Base-by-base conservation (phyloP, 2,113 vertebrate species). In the Piaya cayana region DNA sequence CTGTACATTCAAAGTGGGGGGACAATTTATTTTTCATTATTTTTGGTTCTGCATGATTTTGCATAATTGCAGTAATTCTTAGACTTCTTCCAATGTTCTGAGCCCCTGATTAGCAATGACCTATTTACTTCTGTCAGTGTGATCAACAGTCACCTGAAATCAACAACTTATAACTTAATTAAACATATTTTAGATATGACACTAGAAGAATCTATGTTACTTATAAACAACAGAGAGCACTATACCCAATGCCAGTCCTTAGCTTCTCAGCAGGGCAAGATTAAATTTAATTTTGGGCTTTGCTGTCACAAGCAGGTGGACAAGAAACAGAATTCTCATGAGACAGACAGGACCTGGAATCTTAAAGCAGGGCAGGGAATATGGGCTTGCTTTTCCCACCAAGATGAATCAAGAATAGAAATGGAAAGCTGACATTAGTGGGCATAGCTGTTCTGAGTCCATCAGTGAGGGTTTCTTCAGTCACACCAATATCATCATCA, bases 31-130 rank as follows among this genome's bases (percentile, higher is more conserved):
- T 88, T 89, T 94, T 86, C 75, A 85, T 92, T 96, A 55, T 90
- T 96, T 67, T 77, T 68, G 63, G 62, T 95, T 96, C 69, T 86
- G 47, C 60, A 77, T 78, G 67, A 77, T 86, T 95, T 92, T 95
- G 59, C 37, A 76, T 94, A 82, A 90, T 94, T 93, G n/a, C 19
- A 94, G 47, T 65, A 14, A 53, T 92, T 92, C 64, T 88, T 88
- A 75, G 68, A 80, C 25, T 80, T 95, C 52, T 95, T 96, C 59
- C 52, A 53, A 19, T 68, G 13, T 84, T 78, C 59, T 88, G 29
- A 78, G 49, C 9, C 32, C 36, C 52, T 78, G 70, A 92, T 88
- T 83, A 90, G 8, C 52, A 88, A 45, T 94, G 72, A 92, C 64
- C 25, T 86, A 81, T 88, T 63, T 86, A 60, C 13, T 90, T 12